Base-by-base conservation (phyloP, 2,888 invertebrate genomes). In the Hirudinaria manillensis region DNA sequence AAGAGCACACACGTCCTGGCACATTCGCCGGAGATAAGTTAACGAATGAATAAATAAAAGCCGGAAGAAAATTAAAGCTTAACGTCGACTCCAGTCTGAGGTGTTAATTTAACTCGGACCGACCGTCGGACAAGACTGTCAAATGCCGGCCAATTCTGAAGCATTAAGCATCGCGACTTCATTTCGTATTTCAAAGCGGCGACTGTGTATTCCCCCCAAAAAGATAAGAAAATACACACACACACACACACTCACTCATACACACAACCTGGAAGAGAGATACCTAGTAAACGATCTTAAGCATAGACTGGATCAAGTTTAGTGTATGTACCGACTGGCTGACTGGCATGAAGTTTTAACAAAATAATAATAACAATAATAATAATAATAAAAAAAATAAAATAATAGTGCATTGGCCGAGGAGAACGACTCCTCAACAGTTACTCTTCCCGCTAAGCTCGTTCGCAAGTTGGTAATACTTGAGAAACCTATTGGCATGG, bases 381-480 rank as follows among this genome's bases (percentile, higher is more conserved):
- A 24, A 65, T 24, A 24, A 10, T 10, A 10, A 65, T 16, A 29
- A 65, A 10, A 10, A 24, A 16, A 24, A 24, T 16, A 29, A 65
- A 10, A 24, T 13, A 68, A 36, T 34, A 68, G 36, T 34, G 16
- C 32, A 32, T n/a, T 16, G 10, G 32, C 36, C n/a, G 13, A 4
- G 29, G 36, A 34, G 13, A n/a, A 36, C 1, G 10, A n/a, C 7
- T 36, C 7, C 36, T 68, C 16, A 68, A 68, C 61, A 77, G 32
- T 82, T 83, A 36, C 81, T 81, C 77, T 95, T 95, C 88, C 94
- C 94, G 85, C 95, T 95, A 86, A 97, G 89, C 88, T 97, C 96
- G 88, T 96, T 96, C 83, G 97, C 97, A 87, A 97, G 90, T 88
- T 97, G 95, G 85, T 95, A 95, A 88, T 97, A 97, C 88, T 96